These are phyloP conservation scores for Chiloscyllium punctatum DNA, from an alignment of 2,797 vertebrate genomes.

Conservation along the genomic window DNA sequence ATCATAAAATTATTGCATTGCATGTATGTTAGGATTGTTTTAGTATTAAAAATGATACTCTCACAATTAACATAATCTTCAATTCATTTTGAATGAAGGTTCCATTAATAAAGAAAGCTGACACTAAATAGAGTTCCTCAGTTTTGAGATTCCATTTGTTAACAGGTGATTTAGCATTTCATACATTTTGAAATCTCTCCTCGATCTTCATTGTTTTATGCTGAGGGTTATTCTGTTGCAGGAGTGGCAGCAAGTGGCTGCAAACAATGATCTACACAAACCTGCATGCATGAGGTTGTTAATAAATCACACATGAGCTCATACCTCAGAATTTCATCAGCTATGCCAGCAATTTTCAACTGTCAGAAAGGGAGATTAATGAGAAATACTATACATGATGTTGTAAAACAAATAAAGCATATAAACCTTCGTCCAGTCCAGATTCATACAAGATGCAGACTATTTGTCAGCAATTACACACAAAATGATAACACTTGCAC, in stretches of 20 bases:
- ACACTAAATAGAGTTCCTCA: conserved; percentile 9
- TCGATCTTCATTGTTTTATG: conserved; percentile 31
- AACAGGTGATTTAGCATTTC: conserved; percentile 28
- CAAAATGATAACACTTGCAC: neutral
- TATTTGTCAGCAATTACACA: conserved; percentile 22
- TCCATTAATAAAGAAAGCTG: neutral
- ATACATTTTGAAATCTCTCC: conserved; percentile 26
- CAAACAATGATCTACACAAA: conserved; percentile 44
- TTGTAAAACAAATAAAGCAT: conserved; percentile 33
- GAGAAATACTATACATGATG: conserved; percentile 46
- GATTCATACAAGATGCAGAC: neutral
- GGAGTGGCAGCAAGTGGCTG: conserved; percentile 26
- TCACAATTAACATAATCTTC: neutral
- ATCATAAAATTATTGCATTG: too few species aligned
- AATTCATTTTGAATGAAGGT: neutral
- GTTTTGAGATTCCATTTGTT: conserved; percentile 13
- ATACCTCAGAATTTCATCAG: conserved; percentile 60
- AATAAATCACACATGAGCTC: conserved; percentile 60
- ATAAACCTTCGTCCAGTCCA: neutral
- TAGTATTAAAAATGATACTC: neutral
- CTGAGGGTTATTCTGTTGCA: conserved; percentile 28
- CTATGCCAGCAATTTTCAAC: conserved; percentile 54
- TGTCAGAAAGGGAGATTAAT: conserved; percentile 60
- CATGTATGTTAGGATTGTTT: neutral
- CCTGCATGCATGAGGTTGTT: conserved; percentile 54